These are phyloP conservation scores for Pseudomyrmex gracilis DNA, from an alignment of 1,140 invertebrate genomes.

Conservation along the genomic window DNA sequence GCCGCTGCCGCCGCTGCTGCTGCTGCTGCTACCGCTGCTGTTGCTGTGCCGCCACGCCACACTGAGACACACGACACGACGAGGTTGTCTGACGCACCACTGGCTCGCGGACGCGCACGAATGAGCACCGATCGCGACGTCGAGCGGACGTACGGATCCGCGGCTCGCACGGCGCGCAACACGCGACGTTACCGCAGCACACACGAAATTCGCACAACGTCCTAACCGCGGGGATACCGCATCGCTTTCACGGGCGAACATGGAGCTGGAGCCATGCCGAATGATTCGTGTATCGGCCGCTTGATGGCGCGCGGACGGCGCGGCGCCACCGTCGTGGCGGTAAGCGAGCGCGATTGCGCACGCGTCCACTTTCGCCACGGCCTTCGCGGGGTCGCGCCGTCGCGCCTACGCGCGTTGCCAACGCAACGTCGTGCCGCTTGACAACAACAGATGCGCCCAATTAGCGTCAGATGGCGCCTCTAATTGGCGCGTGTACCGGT, in stretches of 20 bases:
- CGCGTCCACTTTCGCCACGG: slow-evolving; percentile 1
- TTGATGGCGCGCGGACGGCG: not conserved
- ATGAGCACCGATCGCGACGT: slow-evolving; percentile 27
- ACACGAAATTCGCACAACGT: slow-evolving; percentile 78
- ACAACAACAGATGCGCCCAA: slow-evolving; percentile 24
- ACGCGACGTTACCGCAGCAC: slow-evolving; percentile 72
- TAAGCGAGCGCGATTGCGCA: not conserved
- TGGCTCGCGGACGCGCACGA: slow-evolving; percentile 24
- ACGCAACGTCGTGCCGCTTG: slow-evolving; percentile 40
- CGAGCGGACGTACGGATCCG: slow-evolving; percentile 9
- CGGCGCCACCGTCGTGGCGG: not conserved
- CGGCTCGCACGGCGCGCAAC: slow-evolving; percentile 44
- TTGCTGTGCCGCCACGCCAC: slow-evolving; percentile 66
- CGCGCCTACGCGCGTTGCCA: slow-evolving; percentile 23
- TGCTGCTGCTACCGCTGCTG: not conserved
- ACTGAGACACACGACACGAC: slow-evolving; percentile 54
- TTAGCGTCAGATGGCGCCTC: slow-evolving; percentile 7
- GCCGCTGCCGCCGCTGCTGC: slow-evolving; percentile 22
- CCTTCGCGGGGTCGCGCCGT: slow-evolving; percentile 32
- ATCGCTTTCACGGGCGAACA: slow-evolving; percentile 82
- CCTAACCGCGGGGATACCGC: slow-evolving; percentile 82
- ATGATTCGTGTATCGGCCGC: slow-evolving; percentile 72
- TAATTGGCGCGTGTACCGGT: not conserved
- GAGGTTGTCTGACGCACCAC: slow-evolving; percentile 59
- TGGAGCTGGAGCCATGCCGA: slow-evolving; percentile 80